Conservation (phyloP, 2,113 vertebrate species). For the Nerophis ophidion region DNA sequence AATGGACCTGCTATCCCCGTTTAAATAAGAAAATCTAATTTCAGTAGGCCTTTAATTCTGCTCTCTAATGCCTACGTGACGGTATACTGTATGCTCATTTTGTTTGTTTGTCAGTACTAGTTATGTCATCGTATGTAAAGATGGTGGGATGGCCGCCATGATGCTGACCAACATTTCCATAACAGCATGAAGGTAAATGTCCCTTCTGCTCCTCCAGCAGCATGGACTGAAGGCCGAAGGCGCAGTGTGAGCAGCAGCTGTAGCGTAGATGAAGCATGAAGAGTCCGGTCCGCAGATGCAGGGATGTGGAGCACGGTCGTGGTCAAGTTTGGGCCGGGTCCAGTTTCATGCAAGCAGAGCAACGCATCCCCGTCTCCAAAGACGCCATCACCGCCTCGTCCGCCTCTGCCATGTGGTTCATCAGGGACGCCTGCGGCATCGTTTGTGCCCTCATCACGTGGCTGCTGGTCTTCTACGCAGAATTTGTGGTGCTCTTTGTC, state of each 20-base stretch:
- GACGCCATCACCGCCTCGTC: conserved; percentile 72
- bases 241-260: conserved; percentile 10
- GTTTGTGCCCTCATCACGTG: conserved; percentile 90
- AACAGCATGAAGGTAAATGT: neutral
- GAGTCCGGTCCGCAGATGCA: conserved; percentile 82
- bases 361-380: conserved; percentile 83
- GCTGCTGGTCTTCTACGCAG: conserved; percentile 93
- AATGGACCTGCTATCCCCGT: too few species aligned
- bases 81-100: too few species aligned
- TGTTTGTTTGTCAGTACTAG: too few species aligned
- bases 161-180: too few species aligned
- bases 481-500: conserved; percentile 93
- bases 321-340: conserved; percentile 67
- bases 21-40: too few species aligned
- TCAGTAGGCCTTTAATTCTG: too few species aligned
- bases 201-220: conserved; percentile 16
- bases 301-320: conserved; percentile 79
- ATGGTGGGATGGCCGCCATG: too few species aligned
- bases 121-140: too few species aligned
- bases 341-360: conserved; percentile 80
- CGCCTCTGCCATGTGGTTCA: conserved; percentile 91
- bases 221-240: conserved; percentile 35
- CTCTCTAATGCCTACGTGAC: too few species aligned
- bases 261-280: conserved; percentile 80
- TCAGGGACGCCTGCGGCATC: conserved; percentile 93